Conservation (phyloP, 2,888 invertebrate genomes). For the Thereva nobilitata region DNA sequence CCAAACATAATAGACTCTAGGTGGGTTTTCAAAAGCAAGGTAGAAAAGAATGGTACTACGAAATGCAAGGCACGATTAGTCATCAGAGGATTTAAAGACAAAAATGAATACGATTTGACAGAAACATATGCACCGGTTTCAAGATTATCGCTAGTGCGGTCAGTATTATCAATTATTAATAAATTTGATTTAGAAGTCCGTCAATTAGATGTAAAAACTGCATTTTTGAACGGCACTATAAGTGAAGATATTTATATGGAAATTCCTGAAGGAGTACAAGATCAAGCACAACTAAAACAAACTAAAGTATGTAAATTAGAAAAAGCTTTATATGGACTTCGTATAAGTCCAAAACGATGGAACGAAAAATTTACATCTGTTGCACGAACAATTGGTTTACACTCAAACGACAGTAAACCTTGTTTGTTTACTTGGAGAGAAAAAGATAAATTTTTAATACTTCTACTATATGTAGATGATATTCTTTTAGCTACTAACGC, state of each 20-base stretch:
- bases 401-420: background rate
- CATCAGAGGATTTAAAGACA: slow-evolving; percentile 9
- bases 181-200: too few species aligned
- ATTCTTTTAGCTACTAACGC: background rate
- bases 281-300: background rate
- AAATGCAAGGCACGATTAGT: background rate
- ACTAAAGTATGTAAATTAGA: slow-evolving; percentile 2
- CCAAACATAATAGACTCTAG: slow-evolving; percentile 13
- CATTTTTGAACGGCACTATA: slow-evolving; percentile 7
- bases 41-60: background rate
- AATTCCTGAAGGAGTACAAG: slow-evolving; percentile 3
- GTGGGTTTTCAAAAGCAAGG: slow-evolving; percentile 4
- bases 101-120: background rate
- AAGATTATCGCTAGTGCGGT: too few species aligned
- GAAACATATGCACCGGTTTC: too few species aligned
- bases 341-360: slow-evolving; percentile 4
- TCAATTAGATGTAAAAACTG: slow-evolving; percentile 10
- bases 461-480: slow-evolving; percentile 1
- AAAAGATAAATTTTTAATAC: background rate
- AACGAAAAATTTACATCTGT: slow-evolving; percentile 8
- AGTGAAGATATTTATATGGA: slow-evolving; percentile 12
- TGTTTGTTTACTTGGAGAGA: background rate
- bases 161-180: too few species aligned
- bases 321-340: slow-evolving; percentile 1
- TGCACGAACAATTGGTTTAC: background rate